Conservation (phyloP, 2,888 invertebrate genomes). For the Dichetophora obliterata region DNA sequence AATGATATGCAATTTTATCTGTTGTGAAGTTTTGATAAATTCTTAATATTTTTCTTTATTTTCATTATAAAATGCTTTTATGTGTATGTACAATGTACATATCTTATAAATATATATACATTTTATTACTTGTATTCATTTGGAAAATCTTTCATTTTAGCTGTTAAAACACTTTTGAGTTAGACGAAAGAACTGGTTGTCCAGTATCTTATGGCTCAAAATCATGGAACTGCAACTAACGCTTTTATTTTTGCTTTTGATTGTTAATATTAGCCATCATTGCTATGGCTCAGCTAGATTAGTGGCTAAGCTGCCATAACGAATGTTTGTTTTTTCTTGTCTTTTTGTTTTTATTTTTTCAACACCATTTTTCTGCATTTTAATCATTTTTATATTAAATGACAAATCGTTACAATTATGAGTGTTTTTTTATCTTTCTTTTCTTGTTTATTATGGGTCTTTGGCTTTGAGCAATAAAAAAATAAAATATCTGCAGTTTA, state of each 20-base stretch:
- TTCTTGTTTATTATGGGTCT: neutral
- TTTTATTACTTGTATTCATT: too few relatives aligned
- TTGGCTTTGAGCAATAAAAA: neutral
- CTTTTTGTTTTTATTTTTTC: neutral
- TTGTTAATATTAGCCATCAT: too few relatives aligned
- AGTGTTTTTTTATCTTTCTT: too few relatives aligned
- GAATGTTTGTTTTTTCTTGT: neutral
- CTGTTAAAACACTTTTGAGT: neutral
- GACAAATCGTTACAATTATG: conserved; percentile 10
- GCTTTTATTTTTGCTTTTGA: too few relatives aligned
- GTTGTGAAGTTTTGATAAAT: neutral
- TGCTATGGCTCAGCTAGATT: too few relatives aligned
- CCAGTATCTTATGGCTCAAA: neutral
- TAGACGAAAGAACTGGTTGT: neutral
- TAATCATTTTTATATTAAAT: neutral
- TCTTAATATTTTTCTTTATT: neutral
- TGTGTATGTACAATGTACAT: too few relatives aligned
- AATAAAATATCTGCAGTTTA: neutral
- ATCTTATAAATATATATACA: neutral
- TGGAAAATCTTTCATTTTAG: neutral
- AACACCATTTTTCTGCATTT: conserved; percentile 1
- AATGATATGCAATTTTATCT: conserved; percentile 61
- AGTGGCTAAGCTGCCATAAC: too few relatives aligned
- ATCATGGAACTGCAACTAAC: too few relatives aligned
- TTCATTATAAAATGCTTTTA: neutral